A percentile compares a stretch with the other conserved stretches of the same genome.
phyloP scores from a whole-genome alignment of 2,797 vertebrate genomes.

The Characodon lateralis region DNA sequence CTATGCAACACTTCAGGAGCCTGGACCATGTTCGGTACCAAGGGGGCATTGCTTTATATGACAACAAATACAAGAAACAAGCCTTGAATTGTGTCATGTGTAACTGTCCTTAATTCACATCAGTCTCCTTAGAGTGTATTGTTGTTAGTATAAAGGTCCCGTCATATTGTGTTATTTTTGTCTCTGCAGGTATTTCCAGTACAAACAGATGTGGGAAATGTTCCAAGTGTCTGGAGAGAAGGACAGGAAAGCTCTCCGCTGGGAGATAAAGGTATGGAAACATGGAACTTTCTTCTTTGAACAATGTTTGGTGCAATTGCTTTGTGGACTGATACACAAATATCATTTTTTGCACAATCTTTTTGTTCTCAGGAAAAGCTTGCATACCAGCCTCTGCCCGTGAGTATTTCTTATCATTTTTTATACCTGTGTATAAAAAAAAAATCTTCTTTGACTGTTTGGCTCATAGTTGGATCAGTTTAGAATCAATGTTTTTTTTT shows the following conservation, averaged over 20 bases:
- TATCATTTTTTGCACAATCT: background rate
- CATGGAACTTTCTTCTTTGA: background rate
- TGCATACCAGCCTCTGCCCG: slow-evolving; percentile 73
- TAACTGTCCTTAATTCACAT: background rate
- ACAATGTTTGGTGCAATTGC: background rate
- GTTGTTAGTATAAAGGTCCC: background rate
- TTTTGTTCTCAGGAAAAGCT: slow-evolving; percentile 75
- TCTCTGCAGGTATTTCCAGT: slow-evolving; percentile 81
- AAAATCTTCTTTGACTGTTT: background rate
- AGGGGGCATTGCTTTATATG: too few relatives aligned
- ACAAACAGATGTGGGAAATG: slow-evolving; percentile 82
- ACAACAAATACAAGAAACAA: background rate
- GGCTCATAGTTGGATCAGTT: background rate
- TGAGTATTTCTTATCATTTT: slow-evolving; percentile 54
- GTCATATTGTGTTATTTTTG: too few relatives aligned
- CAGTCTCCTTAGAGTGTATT: background rate
- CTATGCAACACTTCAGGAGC: background rate
- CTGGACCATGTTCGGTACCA: too few relatives aligned
- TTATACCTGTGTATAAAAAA: background rate
- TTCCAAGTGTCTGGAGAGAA: slow-evolving; percentile 79
- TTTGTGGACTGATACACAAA: background rate
- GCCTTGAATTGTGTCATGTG: background rate
- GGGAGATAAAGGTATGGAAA: slow-evolving; percentile 75
- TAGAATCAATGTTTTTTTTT: too few relatives aligned
- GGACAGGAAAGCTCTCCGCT: slow-evolving; percentile 73